phyloP scores from a whole-genome alignment of 1,140 invertebrate genomes.

The Drosophila parvula region DNA sequence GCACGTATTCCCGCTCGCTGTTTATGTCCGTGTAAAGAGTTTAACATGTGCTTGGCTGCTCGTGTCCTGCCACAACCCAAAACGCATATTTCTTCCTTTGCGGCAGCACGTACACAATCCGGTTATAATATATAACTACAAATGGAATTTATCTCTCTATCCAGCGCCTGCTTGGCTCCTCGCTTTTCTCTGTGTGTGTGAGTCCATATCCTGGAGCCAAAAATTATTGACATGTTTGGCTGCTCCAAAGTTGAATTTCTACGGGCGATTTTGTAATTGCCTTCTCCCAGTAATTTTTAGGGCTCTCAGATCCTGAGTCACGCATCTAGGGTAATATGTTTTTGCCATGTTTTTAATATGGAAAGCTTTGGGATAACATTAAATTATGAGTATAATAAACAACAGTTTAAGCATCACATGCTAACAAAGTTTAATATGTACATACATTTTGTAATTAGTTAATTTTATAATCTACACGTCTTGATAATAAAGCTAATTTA shows the following conservation, averaged over 20 bases:
- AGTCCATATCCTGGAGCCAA: background rate
- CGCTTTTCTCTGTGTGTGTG: background rate
- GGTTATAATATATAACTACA: slow-evolving; percentile 60
- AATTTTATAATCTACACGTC: background rate
- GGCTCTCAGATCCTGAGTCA: slow-evolving; percentile 11
- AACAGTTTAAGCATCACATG: too few species aligned
- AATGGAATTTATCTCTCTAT: slow-evolving; percentile 58
- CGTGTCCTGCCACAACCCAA: slow-evolving; percentile 48
- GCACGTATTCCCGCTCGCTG: slow-evolving; percentile 73
- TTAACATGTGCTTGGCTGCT: slow-evolving; percentile 70
- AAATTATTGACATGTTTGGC: slow-evolving; percentile 61
- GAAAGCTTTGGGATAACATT: background rate
- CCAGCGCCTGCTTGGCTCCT: background rate
- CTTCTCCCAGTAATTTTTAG: slow-evolving; percentile 10
- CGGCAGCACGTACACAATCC: slow-evolving; percentile 57
- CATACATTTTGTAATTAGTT: background rate
- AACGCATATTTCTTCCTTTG: slow-evolving; percentile 52
- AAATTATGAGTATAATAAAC: background rate
- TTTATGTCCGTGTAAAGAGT: slow-evolving; percentile 81
- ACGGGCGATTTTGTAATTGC: slow-evolving; percentile 36
- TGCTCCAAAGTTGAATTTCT: slow-evolving; percentile 14
- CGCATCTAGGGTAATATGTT: background rate
- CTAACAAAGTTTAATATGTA: too few species aligned
- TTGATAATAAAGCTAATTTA: background rate
- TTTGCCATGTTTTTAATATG: background rate